phyloP scores from a whole-genome alignment of 2,888 invertebrate genomes.

The Netelia virgata region DNA sequence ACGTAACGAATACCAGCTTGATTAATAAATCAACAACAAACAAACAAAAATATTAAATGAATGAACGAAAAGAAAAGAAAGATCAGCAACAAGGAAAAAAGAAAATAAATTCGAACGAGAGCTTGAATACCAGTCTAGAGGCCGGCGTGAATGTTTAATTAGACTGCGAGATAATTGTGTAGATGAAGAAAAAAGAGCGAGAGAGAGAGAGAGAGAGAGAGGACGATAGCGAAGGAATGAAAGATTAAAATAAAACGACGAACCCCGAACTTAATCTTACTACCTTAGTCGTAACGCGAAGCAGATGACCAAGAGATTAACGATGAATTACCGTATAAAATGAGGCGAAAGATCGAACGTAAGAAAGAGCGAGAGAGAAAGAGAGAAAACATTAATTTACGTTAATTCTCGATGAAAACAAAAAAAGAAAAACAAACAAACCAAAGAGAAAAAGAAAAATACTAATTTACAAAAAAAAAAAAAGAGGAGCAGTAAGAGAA shows the following conservation, averaged over 20 bases:
- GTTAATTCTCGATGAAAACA: constrained; percentile 59
- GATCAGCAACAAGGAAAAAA: constrained; percentile 7
- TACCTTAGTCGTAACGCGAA: constrained; percentile 69
- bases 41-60: constrained; percentile 35
- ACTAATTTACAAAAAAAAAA: constrained; percentile 38
- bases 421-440: constrained; percentile 11
- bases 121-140: constrained; percentile 54
- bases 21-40: constrained; percentile 31
- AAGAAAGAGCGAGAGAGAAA: constrained; percentile 2
- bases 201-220: constrained; percentile 41
- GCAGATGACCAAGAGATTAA: constrained; percentile 75
- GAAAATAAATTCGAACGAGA: constrained; percentile 49
- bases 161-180: constrained; percentile 44
- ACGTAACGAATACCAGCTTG: constrained; percentile 65
- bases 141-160: constrained; percentile 45
- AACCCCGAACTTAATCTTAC: constrained; percentile 68
- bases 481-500: constrained; percentile 27
- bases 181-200: constrained; percentile 24
- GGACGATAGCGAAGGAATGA: constrained; percentile 34
- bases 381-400: constrained; percentile 36
- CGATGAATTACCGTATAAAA: constrained; percentile 69
- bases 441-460: constrained; percentile 22
- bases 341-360: constrained; percentile 47
- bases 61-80: constrained; percentile 22
- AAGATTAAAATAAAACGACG: constrained; percentile 48